Evolutionary conservation across 2,888 invertebrate genomes (phyloP).

Genomic region (Charanyca ferruginea): DNA sequence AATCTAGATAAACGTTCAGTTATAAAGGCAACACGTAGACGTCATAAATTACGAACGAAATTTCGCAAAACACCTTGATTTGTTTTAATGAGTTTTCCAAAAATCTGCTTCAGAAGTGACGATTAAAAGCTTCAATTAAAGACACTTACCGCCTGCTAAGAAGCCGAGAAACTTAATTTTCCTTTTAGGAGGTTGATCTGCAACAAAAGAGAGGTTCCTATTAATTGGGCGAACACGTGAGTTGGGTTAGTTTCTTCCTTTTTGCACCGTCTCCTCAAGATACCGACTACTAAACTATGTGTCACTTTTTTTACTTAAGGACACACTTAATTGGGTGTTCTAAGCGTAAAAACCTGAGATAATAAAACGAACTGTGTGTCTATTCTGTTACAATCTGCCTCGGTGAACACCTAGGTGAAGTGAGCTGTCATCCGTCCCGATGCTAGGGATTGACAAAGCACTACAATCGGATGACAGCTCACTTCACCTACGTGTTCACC

Average conservation of each 20-base stretch:
- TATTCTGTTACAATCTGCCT: too few species aligned
- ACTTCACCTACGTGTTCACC: too few species aligned
- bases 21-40: too few species aligned
- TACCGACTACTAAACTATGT: conserved; percentile 4
- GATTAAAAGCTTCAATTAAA: conserved; percentile 8
- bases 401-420: too few species aligned
- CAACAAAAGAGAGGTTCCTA: conserved; percentile 64
- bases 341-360: background rate
- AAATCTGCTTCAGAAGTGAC: background rate
- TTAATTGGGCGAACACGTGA: conserved; percentile 59
- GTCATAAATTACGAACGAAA: too few species aligned
- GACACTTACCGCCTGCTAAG: conserved; percentile 71
- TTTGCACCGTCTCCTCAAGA: background rate
- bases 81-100: too few species aligned
- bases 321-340: conserved; percentile 11
- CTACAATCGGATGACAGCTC: too few species aligned
- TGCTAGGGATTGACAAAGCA: too few species aligned
- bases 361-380: conserved; percentile 6
- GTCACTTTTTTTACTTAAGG: conserved; percentile 21
- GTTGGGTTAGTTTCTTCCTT: conserved; percentile 24
- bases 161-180: conserved; percentile 72
- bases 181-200: conserved; percentile 72
- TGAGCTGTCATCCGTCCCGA: too few species aligned
- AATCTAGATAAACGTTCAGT: too few species aligned
- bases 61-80: background rate